These are phyloP conservation scores for Drosophila austrosaltans DNA, from an alignment of 2,888 invertebrate species.

Conservation along the genomic window DNA sequence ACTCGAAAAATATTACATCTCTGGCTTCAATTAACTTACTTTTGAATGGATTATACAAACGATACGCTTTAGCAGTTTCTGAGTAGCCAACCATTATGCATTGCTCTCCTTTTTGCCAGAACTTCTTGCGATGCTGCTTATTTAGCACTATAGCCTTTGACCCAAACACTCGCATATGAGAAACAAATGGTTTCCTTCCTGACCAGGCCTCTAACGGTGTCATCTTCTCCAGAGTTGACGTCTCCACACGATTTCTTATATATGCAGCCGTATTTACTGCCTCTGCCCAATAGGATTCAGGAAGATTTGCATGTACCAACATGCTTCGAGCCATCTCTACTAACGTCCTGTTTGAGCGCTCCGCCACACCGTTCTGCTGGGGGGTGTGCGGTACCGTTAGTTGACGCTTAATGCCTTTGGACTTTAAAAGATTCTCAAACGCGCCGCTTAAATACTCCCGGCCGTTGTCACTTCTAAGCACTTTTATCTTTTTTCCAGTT, in stretches of 20 bases:
- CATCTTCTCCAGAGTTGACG: neutral
- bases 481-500: constrained; percentile 11
- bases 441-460: constrained; percentile 11
- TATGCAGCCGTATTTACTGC: constrained; percentile 41
- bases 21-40: constrained; percentile 18
- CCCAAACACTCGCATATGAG: constrained; percentile 5
- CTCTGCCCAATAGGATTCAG: constrained; percentile 36
- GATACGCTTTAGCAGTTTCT: constrained; percentile 35
- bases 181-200: constrained; percentile 9
- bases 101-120: constrained; percentile 14
- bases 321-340: constrained; percentile 35
- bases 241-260: constrained; percentile 31
- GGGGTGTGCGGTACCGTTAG: constrained; percentile 27
- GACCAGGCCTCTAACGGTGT: constrained; percentile 24
- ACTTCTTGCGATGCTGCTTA: constrained; percentile 16
- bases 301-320: constrained; percentile 26
- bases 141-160: constrained; percentile 8
- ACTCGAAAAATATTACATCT: neutral
- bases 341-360: constrained; percentile 29
- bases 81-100: constrained; percentile 38
- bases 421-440: constrained; percentile 7
- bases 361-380: constrained; percentile 39
- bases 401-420: constrained; percentile 10
- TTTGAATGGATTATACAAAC: constrained; percentile 25
- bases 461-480: constrained; percentile 16